Base-by-base conservation (phyloP, 2,888 invertebrate species). In the Nephrocerus scutellatus region DNA sequence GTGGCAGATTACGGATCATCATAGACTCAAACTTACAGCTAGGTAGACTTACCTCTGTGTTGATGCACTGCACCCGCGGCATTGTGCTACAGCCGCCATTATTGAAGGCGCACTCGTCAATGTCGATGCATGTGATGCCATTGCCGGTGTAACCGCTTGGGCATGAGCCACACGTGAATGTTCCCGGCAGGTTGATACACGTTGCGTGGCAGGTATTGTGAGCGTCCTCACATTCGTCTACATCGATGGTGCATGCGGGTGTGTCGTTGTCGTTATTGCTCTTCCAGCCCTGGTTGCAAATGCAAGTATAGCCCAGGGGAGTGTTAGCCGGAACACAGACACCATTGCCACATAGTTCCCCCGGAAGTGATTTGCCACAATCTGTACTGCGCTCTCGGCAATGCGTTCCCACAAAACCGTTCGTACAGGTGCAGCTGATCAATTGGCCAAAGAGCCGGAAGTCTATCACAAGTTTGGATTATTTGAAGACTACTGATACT, bases 171-270 rank as follows among this genome's bases (percentile, higher is more conserved):
- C 97, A 97, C 45, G 73, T 73, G 66, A 89, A 97, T 5, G 84
- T 77, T 2, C 96, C 97, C 0, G 88, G 92, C 2, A 82, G 70
- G 64, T 97, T 97, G 42, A 89, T 76, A 62, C 97, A 97, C n/a
- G 73, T 71, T 0, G 89, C 90, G 36, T 71, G 74, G 60, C 95
- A 96, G 5, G 81, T 77, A 66, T 84, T 82, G 25, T 72, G 71
- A 1, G 70, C 63, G 2, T 68, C 68, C 9, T 73, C 72, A 61
- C 96, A 96, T 72, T 96, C 96, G 61, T 96, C 76, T 1, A 95
- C 75, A 65, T 97, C 97, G 4, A 78, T 75, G 7, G 72, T 75
- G 62, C 97, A 97, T 3, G 82, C 75, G 3, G 79, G 77, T 40
- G 74, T 73, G 3, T 72, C 71, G 3, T 75, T 77, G 43, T 80